Base-by-base conservation (phyloP, 2,888 invertebrate genomes). In the Pediacus dermestoides region DNA sequence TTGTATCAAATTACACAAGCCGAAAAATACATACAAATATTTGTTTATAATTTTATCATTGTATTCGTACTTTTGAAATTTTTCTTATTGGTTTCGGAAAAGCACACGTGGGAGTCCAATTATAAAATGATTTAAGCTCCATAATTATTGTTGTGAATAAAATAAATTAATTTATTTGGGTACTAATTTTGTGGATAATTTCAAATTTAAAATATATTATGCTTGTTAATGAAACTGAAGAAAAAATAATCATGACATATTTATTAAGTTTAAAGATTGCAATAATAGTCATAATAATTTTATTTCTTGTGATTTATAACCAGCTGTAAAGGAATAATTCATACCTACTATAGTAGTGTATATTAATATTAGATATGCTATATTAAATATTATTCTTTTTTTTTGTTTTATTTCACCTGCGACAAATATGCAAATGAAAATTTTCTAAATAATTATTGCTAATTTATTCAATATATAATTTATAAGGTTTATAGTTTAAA, bases 1-100 rank as follows among this genome's bases (percentile, higher is more conserved):
- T 60, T 60, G 61, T 61, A 63, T 63, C 61, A 50, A 57, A 54
- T 63, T 61, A 58, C 61, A 38, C 39, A 57, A 53, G n/a, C n/a
- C n/a, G n/a, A n/a, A 3, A 23, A 23, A 23, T 23, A 55, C 58
- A 53, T 54, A 57, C 51, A 54, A 53, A 53, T 53, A 42, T 42
- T 46, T 42, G 42, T 51, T 52, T 47, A 44, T 50, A 49, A 52
- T 46, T 37, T 44, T 50, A 55, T 53, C 49, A 45, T 50, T 48
- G 43, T 50, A 48, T 52, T 55, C 49, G 44, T 43, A 42, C n/a
- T n/a, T n/a, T n/a, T n/a, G n/a, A n/a, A n/a, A n/a, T n/a, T n/a
- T n/a, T n/a, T n/a, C n/a, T n/a, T n/a, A n/a, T n/a, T n/a, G n/a
- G n/a, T n/a, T 6, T 18, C 8, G 18, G 18, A 18, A 18, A 18